Evolutionary conservation across 2,797 vertebrate genomes (phyloP).

Genomic region (Triplophysa bombifrons): DNA sequence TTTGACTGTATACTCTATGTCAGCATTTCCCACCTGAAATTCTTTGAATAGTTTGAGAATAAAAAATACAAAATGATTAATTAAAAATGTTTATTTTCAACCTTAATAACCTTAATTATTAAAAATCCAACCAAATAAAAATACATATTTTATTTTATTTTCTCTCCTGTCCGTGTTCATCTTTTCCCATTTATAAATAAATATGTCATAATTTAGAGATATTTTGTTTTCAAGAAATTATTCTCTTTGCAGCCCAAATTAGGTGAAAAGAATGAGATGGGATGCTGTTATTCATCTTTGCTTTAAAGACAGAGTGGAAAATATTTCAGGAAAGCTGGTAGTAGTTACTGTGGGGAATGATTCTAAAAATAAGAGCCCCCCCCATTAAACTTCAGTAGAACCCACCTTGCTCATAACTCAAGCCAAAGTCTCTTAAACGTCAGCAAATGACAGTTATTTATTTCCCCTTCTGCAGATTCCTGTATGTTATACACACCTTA

Average conservation of each 20-base stretch:
- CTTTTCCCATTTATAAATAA: too few relatives aligned
- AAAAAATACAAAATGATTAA: too few relatives aligned
- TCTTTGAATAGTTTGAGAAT: too few relatives aligned
- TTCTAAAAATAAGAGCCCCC: conserved; percentile 76
- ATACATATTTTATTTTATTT: too few relatives aligned
- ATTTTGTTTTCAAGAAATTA: not conserved
- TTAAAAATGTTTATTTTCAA: too few relatives aligned
- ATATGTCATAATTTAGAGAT: not conserved
- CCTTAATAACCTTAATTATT: too few relatives aligned
- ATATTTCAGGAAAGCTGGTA: conserved; percentile 74
- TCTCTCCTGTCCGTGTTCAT: too few relatives aligned
- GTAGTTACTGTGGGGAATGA: conserved; percentile 72
- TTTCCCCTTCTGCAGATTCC: conserved; percentile 56
- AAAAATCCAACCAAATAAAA: too few relatives aligned
- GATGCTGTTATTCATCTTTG: conserved; percentile 62
- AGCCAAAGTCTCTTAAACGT: conserved; percentile 68
- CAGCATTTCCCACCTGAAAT: too few relatives aligned
- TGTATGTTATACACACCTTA: conserved; percentile 52
- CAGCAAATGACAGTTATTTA: conserved; percentile 71
- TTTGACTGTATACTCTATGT: too few relatives aligned
- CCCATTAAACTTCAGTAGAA: conserved; percentile 63
- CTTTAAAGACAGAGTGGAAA: conserved; percentile 74
- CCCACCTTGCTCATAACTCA: conserved; percentile 71
- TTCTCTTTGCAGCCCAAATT: conserved; percentile 33
- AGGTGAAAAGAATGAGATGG: conserved; percentile 38